These are phyloP conservation scores for Eretmochelys imbricata DNA, from an alignment of 2,113 vertebrate species.

Conservation along the genomic window DNA sequence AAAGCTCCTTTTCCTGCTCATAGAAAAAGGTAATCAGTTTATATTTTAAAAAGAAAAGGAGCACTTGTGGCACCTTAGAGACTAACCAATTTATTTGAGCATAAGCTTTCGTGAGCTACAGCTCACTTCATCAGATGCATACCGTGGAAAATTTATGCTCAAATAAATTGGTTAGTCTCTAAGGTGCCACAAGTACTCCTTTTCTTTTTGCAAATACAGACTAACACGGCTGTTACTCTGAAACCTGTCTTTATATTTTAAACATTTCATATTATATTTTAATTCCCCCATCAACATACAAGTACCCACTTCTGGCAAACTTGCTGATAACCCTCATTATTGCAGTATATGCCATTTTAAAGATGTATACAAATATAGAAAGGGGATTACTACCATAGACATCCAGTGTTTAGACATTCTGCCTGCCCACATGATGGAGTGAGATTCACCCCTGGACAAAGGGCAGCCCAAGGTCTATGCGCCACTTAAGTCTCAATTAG, in stretches of 20 bases:
- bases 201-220: no score
- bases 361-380: not conserved
- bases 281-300: not conserved
- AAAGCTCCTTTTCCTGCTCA: not conserved
- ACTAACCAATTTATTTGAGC: no score
- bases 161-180: no score
- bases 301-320: fast-evolving
- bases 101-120: no score
- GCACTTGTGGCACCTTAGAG: no score
- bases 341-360: not conserved
- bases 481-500: not conserved
- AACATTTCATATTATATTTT: not conserved
- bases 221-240: no score
- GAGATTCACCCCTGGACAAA: not conserved
- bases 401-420: not conserved
- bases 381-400: no score
- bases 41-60: not conserved
- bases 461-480: not conserved
- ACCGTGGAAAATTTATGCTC: no score
- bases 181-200: no score
- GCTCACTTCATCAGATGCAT: no score
- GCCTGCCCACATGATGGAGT: not conserved
- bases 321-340: not conserved
- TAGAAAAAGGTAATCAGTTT: not conserved
- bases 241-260: not conserved